Conservation (phyloP, 1,140 invertebrate genomes). For the Drosophila tropicalis region DNA sequence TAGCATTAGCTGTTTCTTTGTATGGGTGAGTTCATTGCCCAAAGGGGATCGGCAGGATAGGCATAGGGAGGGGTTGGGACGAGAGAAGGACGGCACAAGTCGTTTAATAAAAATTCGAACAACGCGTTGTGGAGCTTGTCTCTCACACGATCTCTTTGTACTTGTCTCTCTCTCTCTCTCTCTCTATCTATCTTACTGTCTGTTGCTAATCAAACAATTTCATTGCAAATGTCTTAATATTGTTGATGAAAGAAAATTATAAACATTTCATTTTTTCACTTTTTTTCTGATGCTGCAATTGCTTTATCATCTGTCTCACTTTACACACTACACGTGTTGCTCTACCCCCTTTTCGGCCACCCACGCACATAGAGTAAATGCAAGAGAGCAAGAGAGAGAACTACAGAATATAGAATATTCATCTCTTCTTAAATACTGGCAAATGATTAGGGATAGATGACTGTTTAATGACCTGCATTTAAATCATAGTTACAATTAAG, state of each 20-base stretch:
- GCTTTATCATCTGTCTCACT: conserved; percentile 6
- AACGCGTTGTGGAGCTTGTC: not conserved
- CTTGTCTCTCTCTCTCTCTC: not conserved
- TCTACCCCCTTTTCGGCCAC: not conserved
- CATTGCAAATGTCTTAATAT: conserved; percentile 22
- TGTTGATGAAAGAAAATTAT: conserved; percentile 25
- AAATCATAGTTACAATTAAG: no score
- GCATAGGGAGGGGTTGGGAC: not conserved
- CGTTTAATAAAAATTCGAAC: conserved; percentile 54
- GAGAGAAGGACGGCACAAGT: conserved; percentile 15
- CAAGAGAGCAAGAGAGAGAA: not conserved
- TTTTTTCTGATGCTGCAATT: conserved; percentile 10
- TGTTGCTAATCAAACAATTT: conserved; percentile 74
- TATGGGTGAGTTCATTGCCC: conserved; percentile 50
- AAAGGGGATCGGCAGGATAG: conserved; percentile 3
- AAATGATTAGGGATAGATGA: not conserved
- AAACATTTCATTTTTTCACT: conserved; percentile 34
- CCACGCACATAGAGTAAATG: conserved; percentile 13
- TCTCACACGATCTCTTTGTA: not conserved
- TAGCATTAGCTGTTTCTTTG: conserved; percentile 7
- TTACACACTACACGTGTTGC: conserved; percentile 15
- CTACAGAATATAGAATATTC: conserved; percentile 27
- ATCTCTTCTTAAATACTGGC: conserved; percentile 15
- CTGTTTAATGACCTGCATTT: conserved; percentile 22
- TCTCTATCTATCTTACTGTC: conserved; percentile 1